A percentile compares a stretch with the other conserved stretches of the same genome.
These are phyloP conservation scores for Galendromus occidentalis DNA, from an alignment of 1,140 invertebrate genomes.

Conservation along the genomic window DNA sequence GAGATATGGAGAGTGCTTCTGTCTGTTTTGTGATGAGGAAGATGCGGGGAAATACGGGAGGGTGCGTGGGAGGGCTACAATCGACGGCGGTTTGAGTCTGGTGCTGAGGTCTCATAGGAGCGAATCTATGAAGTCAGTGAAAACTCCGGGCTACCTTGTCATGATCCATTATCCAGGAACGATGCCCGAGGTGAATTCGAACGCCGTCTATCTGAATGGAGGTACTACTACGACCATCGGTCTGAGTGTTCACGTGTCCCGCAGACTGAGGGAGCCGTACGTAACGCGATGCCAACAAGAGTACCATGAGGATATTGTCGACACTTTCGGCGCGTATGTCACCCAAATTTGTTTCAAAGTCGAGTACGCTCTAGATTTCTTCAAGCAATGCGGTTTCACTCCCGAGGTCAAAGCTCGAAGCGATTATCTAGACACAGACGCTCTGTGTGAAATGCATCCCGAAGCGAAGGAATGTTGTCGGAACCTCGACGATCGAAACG, in stretches of 20 bases:
- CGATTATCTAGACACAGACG: neutral
- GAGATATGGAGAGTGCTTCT: neutral
- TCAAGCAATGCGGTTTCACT: neutral
- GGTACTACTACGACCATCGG: neutral
- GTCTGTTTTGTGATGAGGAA: neutral
- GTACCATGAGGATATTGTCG: neutral
- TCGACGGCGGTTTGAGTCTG: neutral
- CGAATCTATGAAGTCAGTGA: neutral
- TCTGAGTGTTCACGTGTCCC: neutral
- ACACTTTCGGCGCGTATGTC: neutral
- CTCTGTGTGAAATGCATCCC: neutral
- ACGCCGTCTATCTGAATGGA: neutral
- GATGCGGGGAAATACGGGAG: neutral
- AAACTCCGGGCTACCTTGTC: neutral
- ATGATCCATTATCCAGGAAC: neutral
- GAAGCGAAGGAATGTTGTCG: neutral
- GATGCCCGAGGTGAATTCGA: neutral
- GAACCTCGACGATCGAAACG: neutral
- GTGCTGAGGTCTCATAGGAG: neutral
- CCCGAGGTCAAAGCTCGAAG: neutral
- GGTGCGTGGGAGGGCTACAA: neutral
- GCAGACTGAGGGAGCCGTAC: neutral
- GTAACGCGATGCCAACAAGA: neutral
- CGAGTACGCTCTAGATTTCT: neutral
- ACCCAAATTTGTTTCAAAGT: neutral